Evolutionary conservation across 2,797 vertebrate genomes (phyloP).

Genomic region (Hipposideros larvatus): DNA sequence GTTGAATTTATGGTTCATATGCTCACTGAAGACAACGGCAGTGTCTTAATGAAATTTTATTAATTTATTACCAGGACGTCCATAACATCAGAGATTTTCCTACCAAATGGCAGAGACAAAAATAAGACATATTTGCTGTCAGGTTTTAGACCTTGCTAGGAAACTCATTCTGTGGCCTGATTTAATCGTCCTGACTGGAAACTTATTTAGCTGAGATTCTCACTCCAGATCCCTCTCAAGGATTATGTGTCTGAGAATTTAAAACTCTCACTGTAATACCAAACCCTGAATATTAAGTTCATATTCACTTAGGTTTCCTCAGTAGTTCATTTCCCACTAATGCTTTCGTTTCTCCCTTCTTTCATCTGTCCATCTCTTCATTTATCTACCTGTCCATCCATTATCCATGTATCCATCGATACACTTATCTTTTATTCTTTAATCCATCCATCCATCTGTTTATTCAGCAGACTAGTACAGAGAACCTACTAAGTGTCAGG

Average conservation of each 20-base stretch:
- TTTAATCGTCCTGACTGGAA: constrained; percentile 37
- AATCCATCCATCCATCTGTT: not conserved
- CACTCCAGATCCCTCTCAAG: not conserved
- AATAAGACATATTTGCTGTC: constrained; percentile 57
- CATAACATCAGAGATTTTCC: constrained; percentile 10
- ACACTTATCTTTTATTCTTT: too few species aligned
- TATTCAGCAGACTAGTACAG: not conserved
- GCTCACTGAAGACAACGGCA: not conserved
- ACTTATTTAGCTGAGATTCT: constrained; percentile 9
- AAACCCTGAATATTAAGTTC: constrained; percentile 30
- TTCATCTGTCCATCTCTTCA: not conserved
- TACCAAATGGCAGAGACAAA: constrained; percentile 25
- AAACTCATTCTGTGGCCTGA: constrained; percentile 25
- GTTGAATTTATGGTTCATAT: constrained; percentile 39
- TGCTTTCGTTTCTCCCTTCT: not conserved
- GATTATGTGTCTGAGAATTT: not conserved
- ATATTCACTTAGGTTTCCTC: not conserved
- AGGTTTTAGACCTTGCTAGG: constrained; percentile 30
- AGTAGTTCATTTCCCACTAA: not conserved
- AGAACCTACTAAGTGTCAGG: not conserved
- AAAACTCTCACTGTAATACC: not conserved
- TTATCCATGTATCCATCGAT: not conserved
- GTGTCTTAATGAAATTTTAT: constrained; percentile 39
- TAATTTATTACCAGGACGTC: constrained; percentile 51
- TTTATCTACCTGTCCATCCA: too few species aligned